Conservation (phyloP, 2,113 vertebrate genomes). For the rabbit (Oryctolagus cuniculus) region DNA sequence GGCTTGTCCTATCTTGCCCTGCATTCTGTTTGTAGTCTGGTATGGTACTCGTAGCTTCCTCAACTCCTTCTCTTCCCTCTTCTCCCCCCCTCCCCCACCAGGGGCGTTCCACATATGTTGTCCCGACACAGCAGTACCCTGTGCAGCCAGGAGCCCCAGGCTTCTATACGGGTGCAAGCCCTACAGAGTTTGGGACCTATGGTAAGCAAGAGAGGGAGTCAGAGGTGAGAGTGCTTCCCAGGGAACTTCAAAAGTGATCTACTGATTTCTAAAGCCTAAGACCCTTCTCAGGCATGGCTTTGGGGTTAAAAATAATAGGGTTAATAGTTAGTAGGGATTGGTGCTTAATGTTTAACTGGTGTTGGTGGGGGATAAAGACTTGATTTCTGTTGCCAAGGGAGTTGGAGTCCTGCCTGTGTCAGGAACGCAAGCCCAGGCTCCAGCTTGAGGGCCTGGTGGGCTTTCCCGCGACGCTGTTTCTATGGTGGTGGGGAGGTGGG, state of each 20-base stretch:
- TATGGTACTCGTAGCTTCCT: not conserved
- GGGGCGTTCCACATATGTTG: slow-evolving; percentile 95
- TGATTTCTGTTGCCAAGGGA: not conserved
- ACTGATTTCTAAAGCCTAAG: slow-evolving; percentile 13
- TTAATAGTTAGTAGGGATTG: not conserved
- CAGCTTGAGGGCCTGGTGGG: not conserved
- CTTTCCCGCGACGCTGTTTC: not conserved
- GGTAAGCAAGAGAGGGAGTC: slow-evolving; percentile 87
- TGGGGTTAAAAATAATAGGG: slow-evolving; percentile 26
- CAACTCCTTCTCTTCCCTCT: slow-evolving; percentile 18
- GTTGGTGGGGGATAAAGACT: not conserved
- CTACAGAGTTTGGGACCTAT: slow-evolving; percentile 96
- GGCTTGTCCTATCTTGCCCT: slow-evolving; percentile 48
- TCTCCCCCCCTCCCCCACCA: slow-evolving; percentile 73
- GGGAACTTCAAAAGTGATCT: slow-evolving; percentile 44
- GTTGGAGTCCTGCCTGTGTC: not conserved
- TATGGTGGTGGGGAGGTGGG: not conserved
- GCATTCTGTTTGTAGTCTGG: slow-evolving; percentile 39
- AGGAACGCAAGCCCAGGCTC: not conserved
- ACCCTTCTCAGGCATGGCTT: not conserved
- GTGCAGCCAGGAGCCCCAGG: slow-evolving; percentile 94
- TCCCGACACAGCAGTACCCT: slow-evolving; percentile 96
- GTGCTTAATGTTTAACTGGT: slow-evolving; percentile 46
- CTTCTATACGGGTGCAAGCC: slow-evolving; percentile 96
- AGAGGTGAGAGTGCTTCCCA: not conserved